Base-by-base conservation (phyloP, 37 sponge, comb jelly and placozoan species). In the Corticium candelabrum region DNA sequence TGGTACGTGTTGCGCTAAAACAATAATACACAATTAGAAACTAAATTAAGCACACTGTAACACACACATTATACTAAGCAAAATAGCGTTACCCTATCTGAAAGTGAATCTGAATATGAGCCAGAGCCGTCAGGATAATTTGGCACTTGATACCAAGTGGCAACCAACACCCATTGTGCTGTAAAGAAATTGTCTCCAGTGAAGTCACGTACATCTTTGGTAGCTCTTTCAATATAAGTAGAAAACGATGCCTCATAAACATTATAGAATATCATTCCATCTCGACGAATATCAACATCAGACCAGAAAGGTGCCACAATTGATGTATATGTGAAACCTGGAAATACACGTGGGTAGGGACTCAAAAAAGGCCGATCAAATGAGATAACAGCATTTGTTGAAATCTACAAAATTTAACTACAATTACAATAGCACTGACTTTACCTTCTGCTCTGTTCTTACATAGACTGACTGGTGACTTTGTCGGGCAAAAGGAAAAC, bases 231-330 rank as follows among this genome's bases (percentile, higher is more conserved):
- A 50, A 50, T 11, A 27, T 27, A 11, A 21, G 62, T 11, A 27
- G 62, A 50, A 11, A 21, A 50, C 21, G 62, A 50, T 27, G 33
- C 36, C 31, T 70, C 15, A 35, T 82, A 78, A 7, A 82, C 83
- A 40, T 85, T 34, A 38, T 87, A 90, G 31, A 37, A 37, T 56
- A 87, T 41, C 3, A 3, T 56, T 0, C 93, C 93, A 30, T 29
- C 56, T 3, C 38, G 1, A 37, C 85, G 39, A 0, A 77, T 67
- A 69, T 92, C 73, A 70, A 76, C 76, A 41, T 92, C 89, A 40
- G 80, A 40, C 87, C 89, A 88, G 81, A 81, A 92, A 35, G 87
- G 85, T 40, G 93, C 89, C 37, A 86, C 85, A 62, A 90, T 70
- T 27, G 62, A 50, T 50, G 62, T 11, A 50, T 27, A 50, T 27